phyloP scores from a whole-genome alignment of 2,888 invertebrate genomes.

The Disparrhopalites patrizii region DNA sequence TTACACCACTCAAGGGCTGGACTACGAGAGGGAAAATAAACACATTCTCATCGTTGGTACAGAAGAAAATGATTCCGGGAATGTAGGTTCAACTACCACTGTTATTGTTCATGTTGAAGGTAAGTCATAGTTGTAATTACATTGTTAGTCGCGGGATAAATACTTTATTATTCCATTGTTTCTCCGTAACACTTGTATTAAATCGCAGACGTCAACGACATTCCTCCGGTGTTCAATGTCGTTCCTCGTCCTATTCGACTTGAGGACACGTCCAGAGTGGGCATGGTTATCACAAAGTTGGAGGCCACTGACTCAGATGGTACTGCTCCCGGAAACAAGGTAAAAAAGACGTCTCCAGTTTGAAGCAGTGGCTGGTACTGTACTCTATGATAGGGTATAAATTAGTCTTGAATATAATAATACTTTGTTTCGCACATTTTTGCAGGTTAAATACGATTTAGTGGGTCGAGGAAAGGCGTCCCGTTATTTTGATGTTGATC shows the following conservation, averaged over 20 bases:
- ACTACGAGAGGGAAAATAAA: conserved; percentile 69
- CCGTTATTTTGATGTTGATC: conserved; percentile 82
- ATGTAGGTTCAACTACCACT: conserved; percentile 68
- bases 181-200: background rate
- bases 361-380: no score
- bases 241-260: conserved; percentile 76
- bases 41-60: conserved; percentile 77
- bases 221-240: conserved; percentile 78
- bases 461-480: conserved; percentile 75
- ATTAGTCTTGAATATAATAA: no score
- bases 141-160: no score
- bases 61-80: conserved; percentile 69
- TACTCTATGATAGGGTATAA: no score
- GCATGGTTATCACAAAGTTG: conserved; percentile 72
- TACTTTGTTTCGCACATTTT: no score
- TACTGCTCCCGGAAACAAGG: conserved; percentile 76
- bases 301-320: conserved; percentile 73
- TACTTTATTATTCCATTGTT: background rate
- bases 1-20: conserved; percentile 67
- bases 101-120: conserved; percentile 68
- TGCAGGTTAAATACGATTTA: conserved; percentile 62
- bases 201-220: conserved; percentile 71
- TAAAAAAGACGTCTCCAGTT: conserved; percentile 50
- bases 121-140: background rate
- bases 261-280: conserved; percentile 77